Evolutionary conservation across 2,888 invertebrate genomes (phyloP), one percentile per base, ranked within the genome.

Genomic region (Psylliodes chrysocephalus): DNA sequence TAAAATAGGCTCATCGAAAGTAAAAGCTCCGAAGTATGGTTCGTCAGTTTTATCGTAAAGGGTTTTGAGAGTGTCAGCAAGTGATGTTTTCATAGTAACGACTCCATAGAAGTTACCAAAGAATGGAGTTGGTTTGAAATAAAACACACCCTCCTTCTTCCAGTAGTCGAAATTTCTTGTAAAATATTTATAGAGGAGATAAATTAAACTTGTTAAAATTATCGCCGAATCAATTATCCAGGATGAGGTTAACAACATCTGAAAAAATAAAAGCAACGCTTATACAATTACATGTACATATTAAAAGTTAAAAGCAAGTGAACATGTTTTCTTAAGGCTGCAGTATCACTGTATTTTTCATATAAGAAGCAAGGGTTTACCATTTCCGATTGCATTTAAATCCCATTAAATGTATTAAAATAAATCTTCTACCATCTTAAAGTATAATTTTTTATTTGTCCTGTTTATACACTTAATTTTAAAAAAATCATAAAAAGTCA

Each of bases 1-100:
- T 1, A 86, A 66, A 42, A 82, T 80, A 0, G 86, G 86, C 60
- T 81, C 82, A 63, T 83, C 80, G 47, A 85, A 81, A 12, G 83
- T 79, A 70, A 82, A 86, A 51, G 85, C 81, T 1, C 86, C 86
- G 12, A 85, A 78, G 66, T 78, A 84, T 1, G 79, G 79, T 49
- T 77, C 73, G 4, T 71, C 49, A 1, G 60, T 59, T 10, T 52
- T 38, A 47, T 65, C 49, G 8, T 66, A 60, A 19, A 68, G 18
- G 2, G 35, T 30, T 12, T 56, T 62, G n/a, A 72, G 15, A 47
- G 54, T 64, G 33, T 67, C 62, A 4, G 67, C 69, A 5, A 70
- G 56, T 4, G 62, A 57, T 28, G 46, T 63, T 28, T 66, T 60
- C 8, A 73, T 65, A 1, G 59, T 30, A 3, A 56, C 3, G 7